Percentiles rank a stretch among this genome's conserved stretches.
Evolutionary conservation across 2,888 invertebrate genomes (phyloP).

Genomic region (Trypoxylon attenuatum): DNA sequence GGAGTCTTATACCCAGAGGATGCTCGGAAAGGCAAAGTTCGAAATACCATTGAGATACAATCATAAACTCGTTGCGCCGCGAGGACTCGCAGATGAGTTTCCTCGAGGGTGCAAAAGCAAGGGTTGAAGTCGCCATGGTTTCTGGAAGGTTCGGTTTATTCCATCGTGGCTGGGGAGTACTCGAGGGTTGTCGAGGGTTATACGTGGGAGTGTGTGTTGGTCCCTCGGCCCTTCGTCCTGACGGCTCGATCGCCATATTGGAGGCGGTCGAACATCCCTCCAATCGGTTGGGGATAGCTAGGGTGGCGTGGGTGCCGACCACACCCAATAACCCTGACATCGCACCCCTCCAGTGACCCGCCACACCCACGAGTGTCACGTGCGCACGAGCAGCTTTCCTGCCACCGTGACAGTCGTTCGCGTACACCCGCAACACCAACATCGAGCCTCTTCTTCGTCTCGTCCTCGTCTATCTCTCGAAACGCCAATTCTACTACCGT

Average conservation of each 20-base stretch:
- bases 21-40: too few relatives aligned
- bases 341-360: conserved; percentile 50
- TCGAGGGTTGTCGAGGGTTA: not conserved
- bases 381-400: conserved; percentile 68
- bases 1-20: too few relatives aligned
- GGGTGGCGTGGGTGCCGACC: conserved; percentile 61
- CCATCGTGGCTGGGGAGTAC: not conserved
- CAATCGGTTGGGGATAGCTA: conserved; percentile 64
- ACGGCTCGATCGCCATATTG: conserved; percentile 67
- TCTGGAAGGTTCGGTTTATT: not conserved
- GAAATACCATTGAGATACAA: too few relatives aligned
- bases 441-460: not conserved
- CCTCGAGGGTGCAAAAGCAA: too few relatives aligned
- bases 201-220: conserved; percentile 1
- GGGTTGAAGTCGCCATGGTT: too few relatives aligned
- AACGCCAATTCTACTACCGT: not conserved
- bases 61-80: too few relatives aligned
- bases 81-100: too few relatives aligned
- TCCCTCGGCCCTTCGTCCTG: conserved; percentile 9
- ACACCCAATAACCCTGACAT: conserved; percentile 49
- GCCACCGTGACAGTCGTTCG: conserved; percentile 62
- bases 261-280: conserved; percentile 65
- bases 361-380: conserved; percentile 63
- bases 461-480: not conserved
- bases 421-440: conserved; percentile 55